Base-by-base conservation (phyloP, 2,888 invertebrate genomes). In the Lithophane semibrunnea region DNA sequence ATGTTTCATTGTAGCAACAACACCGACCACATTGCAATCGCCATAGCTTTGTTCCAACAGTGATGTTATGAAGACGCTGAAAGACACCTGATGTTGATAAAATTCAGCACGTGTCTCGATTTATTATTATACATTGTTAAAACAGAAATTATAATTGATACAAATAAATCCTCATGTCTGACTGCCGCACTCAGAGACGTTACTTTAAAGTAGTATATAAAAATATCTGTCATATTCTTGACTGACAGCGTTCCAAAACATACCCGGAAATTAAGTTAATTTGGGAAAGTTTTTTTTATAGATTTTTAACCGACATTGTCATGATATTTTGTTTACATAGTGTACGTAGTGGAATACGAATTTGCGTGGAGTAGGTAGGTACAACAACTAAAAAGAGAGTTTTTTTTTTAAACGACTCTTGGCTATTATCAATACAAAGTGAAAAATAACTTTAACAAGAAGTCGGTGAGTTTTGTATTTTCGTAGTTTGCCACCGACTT, bases 41-140 rank as follows among this genome's bases (percentile, higher is more conserved):
- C 10, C 29, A 8, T 18, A 69, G 56, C 29, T 69, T 58, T 47
- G 44, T 56, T 58, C 8, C 18, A 47, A 47, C 9, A 21, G 10
- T n/a, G 12, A 24, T 66, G 54, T 54, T 52, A 73, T 73, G 72
- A 21, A 24, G 29, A 64, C 10, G 24, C 42, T 44, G 10, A 24
- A 24, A 1, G 24, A 44, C 42, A 44, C 13, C 52, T 67, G 44
- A 10, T 71, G 58, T 74, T 60, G 49, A 42, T 49, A 58, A 24
- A 58, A 29, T 68, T 29, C 44, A 44, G 10, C 54, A 54, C 68
- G 73, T 73, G 68, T 21, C 21, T 16, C 10, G 21, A 66, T 66
- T 47, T 47, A 18, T 24, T 44, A 47, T 47, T 29, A 18, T 18
- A 29, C 60, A 61, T 61, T 61, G 21, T 37, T 66, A 18, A 12